Base-by-base conservation (phyloP, 53 echinoderm and acorn worm genomes). In the Arbacia lixula region DNA sequence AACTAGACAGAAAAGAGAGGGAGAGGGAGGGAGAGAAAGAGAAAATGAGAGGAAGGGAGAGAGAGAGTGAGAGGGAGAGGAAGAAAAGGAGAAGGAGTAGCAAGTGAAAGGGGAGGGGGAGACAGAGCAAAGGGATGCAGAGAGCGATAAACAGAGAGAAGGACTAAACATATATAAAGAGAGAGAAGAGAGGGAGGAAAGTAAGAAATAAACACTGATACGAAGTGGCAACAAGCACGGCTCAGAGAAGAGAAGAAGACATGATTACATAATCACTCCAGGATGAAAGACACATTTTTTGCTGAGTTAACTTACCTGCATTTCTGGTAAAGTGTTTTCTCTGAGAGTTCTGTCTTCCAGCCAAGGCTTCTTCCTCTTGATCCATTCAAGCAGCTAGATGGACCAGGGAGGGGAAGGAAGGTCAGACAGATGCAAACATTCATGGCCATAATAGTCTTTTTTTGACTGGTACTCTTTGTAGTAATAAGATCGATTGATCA, bases 321-420 rank as follows among this genome's bases (percentile, higher is more conserved):
- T 89, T 38, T 61, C 94, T 52, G 90, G 90, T 12, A 97, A 86
- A 64, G 90, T 88, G 58, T 88, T 91, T 54, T 97, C 98, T 20
- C 40, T 27, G 29, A 95, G 87, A 25, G 90, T 77, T 68, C 98
- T 87, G 39, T 97, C 91, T 71, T 97, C 98, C 40, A 97, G 88
- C 98, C 98, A 97, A 34, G 98, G 98, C 25, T 87, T 89, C 68
- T 91, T 97, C 16, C 84, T 67, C 53, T 86, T 91, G 80, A 97
- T 97, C 98, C 98, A 97, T 16, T 94, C 98, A 68, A 97, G 83
- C 53, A 97, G 85, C 98, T 97, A 64, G 28, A 62, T n/a, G n/a
- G n/a, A n/a, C n/a, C n/a, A n/a, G n/a, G n/a, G n/a, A n/a, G n/a
- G n/a, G n/a, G n/a, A n/a, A n/a, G n/a, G n/a, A n/a, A n/a, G n/a